These are phyloP conservation scores for Orchesellides sinensis DNA, from an alignment of 2,888 invertebrate species.

Conservation along the genomic window DNA sequence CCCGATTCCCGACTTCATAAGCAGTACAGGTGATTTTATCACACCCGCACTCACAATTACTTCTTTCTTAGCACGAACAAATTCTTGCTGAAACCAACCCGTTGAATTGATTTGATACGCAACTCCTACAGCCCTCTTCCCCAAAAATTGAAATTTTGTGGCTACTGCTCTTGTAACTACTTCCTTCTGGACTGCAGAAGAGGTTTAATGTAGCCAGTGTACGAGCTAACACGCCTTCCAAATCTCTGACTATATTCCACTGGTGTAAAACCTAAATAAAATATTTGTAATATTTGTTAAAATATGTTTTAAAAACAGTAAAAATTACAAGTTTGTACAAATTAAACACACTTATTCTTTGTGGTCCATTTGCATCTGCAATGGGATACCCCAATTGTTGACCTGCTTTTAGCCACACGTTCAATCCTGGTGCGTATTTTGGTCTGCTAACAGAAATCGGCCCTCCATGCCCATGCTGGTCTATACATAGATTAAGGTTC, in stretches of 20 bases:
- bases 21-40: not conserved
- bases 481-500: not conserved
- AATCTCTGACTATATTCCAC: constrained; percentile 23
- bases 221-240: constrained; percentile 48
- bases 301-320: not conserved
- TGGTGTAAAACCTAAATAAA: constrained; percentile 29
- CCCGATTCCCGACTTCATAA: constrained; percentile 28
- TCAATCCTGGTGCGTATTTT: constrained; percentile 19
- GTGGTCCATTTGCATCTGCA: constrained; percentile 51
- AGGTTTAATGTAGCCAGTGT: constrained; percentile 3
- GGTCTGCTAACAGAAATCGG: constrained; percentile 27
- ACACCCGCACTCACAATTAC: constrained; percentile 23
- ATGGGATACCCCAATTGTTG: constrained; percentile 32
- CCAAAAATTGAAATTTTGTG: not conserved
- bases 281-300: not conserved
- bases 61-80: not conserved
- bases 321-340: not conserved
- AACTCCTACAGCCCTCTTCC: constrained; percentile 13
- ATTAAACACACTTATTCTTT: constrained; percentile 22
- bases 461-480: constrained; percentile 41
- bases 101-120: not conserved
- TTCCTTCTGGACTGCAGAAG: not conserved
- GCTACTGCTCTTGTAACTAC: not conserved
- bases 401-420: constrained; percentile 37
- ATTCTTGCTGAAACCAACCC: not conserved